Conservation (phyloP, 2,113 vertebrate genomes). For the Cyrtonyx montezumae region DNA sequence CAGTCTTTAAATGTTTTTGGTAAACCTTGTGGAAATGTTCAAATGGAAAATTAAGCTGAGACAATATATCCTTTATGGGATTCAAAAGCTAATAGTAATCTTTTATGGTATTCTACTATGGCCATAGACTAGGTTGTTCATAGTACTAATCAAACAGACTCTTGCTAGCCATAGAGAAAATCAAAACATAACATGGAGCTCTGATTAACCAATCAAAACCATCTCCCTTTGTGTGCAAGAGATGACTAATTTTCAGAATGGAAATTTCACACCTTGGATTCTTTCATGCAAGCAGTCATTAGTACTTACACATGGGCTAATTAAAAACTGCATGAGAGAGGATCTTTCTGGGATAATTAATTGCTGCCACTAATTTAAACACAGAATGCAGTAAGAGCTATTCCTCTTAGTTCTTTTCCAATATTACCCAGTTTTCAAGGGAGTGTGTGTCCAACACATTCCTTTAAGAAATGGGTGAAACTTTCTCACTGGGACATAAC, state of each 20-base stretch:
- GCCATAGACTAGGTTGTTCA: not conserved
- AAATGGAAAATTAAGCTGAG: not conserved
- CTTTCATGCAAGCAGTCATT: not conserved
- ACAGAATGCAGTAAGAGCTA: not conserved
- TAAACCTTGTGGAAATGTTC: constrained; percentile 20
- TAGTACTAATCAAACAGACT: constrained; percentile 21
- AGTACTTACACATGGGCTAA: not conserved
- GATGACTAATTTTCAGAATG: not conserved
- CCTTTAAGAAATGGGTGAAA: not conserved
- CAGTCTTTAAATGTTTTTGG: not conserved
- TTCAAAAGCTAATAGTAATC: constrained; percentile 33
- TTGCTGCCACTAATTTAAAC: not conserved
- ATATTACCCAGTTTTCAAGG: not conserved
- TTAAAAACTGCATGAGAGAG: not conserved
- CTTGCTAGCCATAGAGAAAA: constrained; percentile 37
- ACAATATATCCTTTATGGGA: not conserved
- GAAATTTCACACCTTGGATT: not conserved
- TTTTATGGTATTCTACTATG: constrained; percentile 11
- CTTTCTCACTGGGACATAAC: not conserved
- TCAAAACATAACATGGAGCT: not conserved
- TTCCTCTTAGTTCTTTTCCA: not conserved
- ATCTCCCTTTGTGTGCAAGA: not conserved
- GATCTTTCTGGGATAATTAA: not conserved
- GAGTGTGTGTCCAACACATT: not conserved
- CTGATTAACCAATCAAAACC: not conserved